Percentiles rank a stretch among this genome's conserved stretches.
phyloP scores from a whole-genome alignment of 2,113 vertebrate genomes.

The Salvator merianae region DNA sequence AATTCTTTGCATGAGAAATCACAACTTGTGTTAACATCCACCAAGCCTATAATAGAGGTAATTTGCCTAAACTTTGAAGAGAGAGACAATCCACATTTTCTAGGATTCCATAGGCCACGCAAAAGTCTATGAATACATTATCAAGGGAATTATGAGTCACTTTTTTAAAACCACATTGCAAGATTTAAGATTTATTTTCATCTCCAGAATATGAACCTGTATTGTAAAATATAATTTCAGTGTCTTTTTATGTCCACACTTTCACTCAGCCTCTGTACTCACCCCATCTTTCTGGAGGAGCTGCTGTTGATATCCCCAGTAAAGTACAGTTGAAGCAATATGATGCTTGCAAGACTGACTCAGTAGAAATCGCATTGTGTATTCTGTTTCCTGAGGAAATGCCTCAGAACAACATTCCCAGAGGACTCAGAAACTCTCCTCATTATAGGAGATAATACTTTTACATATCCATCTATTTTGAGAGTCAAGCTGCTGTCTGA shows the following conservation, averaged over 20 bases:
- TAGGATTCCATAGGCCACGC: neutral
- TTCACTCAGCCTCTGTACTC: neutral
- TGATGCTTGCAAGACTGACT: slow-evolving; percentile 7
- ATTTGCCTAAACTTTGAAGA: neutral
- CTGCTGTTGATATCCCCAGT: neutral
- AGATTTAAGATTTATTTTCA: neutral
- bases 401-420: slow-evolving; percentile 12
- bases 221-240: neutral
- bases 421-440: slow-evolving; percentile 12
- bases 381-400: slow-evolving; percentile 40
- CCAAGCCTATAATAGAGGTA: neutral
- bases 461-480: neutral
- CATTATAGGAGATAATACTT: neutral
- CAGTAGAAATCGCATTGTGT: slow-evolving; percentile 26
- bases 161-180: neutral
- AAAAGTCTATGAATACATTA: no score
- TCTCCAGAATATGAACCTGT: neutral
- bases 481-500: neutral
- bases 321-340: neutral
- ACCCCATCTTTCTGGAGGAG: neutral
- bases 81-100: neutral
- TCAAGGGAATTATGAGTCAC: neutral
- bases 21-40: neutral
- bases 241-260: neutral
- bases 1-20: neutral